phyloP scores from a whole-genome alignment of 2,113 vertebrate species.

The Amblyornis subalaris region DNA sequence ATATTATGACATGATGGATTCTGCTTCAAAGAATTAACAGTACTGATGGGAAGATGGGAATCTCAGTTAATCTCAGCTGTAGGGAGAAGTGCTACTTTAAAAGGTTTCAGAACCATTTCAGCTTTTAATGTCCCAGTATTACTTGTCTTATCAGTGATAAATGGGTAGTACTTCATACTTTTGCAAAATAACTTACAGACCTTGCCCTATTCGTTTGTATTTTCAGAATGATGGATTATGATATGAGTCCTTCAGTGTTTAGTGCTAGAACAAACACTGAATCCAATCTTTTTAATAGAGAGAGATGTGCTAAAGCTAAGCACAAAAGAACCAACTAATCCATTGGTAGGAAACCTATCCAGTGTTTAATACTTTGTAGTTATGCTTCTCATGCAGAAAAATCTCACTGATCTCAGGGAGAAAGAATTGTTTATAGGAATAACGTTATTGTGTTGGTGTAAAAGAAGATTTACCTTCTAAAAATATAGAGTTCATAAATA shows the following conservation, averaged over 20 bases:
- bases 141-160: conserved; percentile 16
- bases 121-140: not conserved
- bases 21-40: not conserved
- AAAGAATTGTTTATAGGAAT: not conserved
- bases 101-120: conserved; percentile 14
- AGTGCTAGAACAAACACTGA: not conserved
- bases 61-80: not conserved
- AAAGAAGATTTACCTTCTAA: not conserved
- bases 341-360: not conserved
- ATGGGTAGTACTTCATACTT: conserved; percentile 4
- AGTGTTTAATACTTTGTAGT: not conserved
- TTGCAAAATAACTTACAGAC: conserved; percentile 1
- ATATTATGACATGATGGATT: not conserved
- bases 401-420: not conserved
- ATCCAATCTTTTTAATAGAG: not conserved
- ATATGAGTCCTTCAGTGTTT: not conserved
- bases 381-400: not conserved
- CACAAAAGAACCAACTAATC: not conserved
- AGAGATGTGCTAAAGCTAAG: not conserved
- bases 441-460: not conserved
- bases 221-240: conserved; percentile 30
- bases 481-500: not conserved
- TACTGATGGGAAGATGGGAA: not conserved
- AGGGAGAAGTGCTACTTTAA: not conserved
- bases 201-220: not conserved